Evolutionary conservation across 2,888 invertebrate species (phyloP), one percentile per base, ranked within the genome.

Genomic region (Dexiosoma caninum): DNA sequence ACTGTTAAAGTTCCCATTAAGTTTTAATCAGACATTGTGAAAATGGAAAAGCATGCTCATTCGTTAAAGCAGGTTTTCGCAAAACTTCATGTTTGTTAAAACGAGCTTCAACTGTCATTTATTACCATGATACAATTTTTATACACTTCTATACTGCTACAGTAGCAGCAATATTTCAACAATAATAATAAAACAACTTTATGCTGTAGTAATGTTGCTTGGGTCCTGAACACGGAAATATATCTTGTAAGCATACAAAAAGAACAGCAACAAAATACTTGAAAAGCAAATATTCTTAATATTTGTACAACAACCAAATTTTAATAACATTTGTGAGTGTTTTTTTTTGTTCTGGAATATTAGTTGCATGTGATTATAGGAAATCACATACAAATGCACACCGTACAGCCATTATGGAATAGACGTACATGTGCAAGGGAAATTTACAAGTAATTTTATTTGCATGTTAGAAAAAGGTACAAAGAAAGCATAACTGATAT

Each of bases 231-330:
- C 35, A 72, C 42, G 53, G 4, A 55, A 64, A 46, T 74, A n/a
- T 72, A 42, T 40, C 40, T 44, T 72, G 53, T 16, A 32, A 60
- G 40, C 51, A 49, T 53, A 32, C 51, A 53, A 37, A n/a, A 40
- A 27, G 27, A 40, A 51, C 51, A 30, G 14, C 21, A 44, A 37
- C 37, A 12, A 2, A 1, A 30, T 42, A 5, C 16, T 6, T 2
- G 16, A 70, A 44, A 62, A 60, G 19, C 23, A 49, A 49, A 27
- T 19, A 23, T 14, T 32, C 23, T 37, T 66, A 44, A 40, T 19
- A 51, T 60, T 40, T 40, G 16, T 40, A 60, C 14, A 60, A 51
- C 40, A 49, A 59, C 23, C 49, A 49, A 40, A 30, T 19, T 27
- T 27, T 1, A 27, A n/a, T 62, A 42, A 32, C 42, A 30, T 21